Evolutionary conservation across 2,888 invertebrate genomes (phyloP).

Genomic region (Stenolophus ochropezus): DNA sequence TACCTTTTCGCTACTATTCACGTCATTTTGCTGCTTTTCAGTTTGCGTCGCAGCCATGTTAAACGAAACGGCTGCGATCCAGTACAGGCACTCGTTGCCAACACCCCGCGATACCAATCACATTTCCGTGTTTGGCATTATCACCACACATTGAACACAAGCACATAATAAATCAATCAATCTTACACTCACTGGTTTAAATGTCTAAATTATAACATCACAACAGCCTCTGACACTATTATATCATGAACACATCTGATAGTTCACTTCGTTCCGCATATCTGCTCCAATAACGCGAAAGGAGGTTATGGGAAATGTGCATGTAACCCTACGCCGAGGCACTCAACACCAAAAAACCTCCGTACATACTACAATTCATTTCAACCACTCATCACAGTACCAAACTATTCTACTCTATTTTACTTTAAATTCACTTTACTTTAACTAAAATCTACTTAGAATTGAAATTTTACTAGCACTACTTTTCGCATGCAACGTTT

Average conservation of each 20-base stretch:
- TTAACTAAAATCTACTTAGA: not conserved
- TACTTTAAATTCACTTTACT: not conserved
- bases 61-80: conserved; percentile 73
- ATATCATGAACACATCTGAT: conserved; percentile 79
- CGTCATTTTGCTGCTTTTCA: conserved; percentile 88
- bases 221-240: conserved; percentile 72
- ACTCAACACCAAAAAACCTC: not conserved
- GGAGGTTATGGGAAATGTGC: conserved; percentile 86
- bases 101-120: conserved; percentile 77
- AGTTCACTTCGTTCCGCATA: conserved; percentile 84
- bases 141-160: conserved; percentile 70
- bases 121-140: conserved; percentile 72
- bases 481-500: conserved; percentile 26
- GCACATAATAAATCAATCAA: conserved; percentile 72
- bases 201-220: conserved; percentile 71
- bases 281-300: conserved; percentile 85
- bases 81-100: conserved; percentile 74
- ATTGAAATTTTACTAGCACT: conserved; percentile 7
- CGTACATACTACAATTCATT: not conserved
- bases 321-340: conserved; percentile 79
- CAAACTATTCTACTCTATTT: not conserved
- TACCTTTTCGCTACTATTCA: conserved; percentile 79
- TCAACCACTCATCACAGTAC: not conserved
- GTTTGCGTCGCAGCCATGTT: conserved; percentile 92
- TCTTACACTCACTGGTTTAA: conserved; percentile 70